These are phyloP conservation scores for Hypomecis atomaria DNA, from an alignment of 2,888 invertebrate species.

Conservation along the genomic window DNA sequence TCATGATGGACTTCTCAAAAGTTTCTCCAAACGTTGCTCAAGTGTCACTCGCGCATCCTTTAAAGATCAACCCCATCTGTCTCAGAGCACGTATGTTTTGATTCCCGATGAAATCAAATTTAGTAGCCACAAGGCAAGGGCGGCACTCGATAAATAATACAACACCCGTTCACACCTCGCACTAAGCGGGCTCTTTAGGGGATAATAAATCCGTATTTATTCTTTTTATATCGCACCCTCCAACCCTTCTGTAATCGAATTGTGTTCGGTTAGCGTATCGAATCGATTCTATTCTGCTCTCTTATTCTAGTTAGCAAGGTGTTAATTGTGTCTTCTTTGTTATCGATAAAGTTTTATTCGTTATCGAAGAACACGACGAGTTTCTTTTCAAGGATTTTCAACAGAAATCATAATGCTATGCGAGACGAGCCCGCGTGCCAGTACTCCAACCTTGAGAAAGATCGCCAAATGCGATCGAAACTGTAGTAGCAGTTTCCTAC, in stretches of 20 bases:
- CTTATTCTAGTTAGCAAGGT: slow-evolving; percentile 22
- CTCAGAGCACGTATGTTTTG: slow-evolving; percentile 68
- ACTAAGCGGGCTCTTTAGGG: slow-evolving; percentile 79
- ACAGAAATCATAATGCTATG: no score
- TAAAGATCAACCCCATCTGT: slow-evolving; percentile 21
- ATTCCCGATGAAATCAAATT: slow-evolving; percentile 75
- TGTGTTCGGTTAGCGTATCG: slow-evolving; percentile 71
- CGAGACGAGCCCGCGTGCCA: no score
- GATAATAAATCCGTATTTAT: slow-evolving; percentile 84
- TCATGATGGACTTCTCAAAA: no score
- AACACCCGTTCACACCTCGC: slow-evolving; percentile 78
- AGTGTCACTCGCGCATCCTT: slow-evolving; percentile 12
- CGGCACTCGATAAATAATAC: slow-evolving; percentile 76
- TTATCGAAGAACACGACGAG: no score
- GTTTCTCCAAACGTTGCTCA: neutral
- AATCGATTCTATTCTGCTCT: slow-evolving; percentile 67
- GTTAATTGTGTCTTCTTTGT: slow-evolving; percentile 30
- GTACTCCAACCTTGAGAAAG: no score
- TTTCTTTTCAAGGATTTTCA: no score
- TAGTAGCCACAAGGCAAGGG: slow-evolving; percentile 74
- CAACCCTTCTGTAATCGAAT: slow-evolving; percentile 77
- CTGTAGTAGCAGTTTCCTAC: no score
- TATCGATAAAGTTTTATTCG: neutral
- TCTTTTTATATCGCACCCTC: slow-evolving; percentile 76
- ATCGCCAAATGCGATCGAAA: no score